A percentile compares a stretch with the other conserved stretches of the same genome.
Evolutionary conservation across 2,888 invertebrate species (phyloP).

Genomic region (Hirtodrosophila alboralis): DNA sequence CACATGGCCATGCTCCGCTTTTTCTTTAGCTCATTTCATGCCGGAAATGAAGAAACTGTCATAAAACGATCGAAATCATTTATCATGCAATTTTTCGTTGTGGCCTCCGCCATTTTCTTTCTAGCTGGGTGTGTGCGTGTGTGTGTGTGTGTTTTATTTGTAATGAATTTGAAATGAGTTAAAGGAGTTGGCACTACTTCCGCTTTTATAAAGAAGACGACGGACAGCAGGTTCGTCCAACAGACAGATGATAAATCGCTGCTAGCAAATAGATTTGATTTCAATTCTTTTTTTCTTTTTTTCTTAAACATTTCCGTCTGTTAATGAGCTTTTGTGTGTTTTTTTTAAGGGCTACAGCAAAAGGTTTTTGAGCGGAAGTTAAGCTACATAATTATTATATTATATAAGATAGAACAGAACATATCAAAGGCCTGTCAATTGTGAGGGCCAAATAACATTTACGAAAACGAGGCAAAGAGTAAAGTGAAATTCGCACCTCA

Average conservation of each 20-base stretch:
- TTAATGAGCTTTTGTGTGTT: constrained; percentile 58
- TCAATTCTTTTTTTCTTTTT: constrained; percentile 53
- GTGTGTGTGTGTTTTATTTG: constrained; percentile 7
- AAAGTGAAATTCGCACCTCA: too few relatives aligned
- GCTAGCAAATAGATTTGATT: constrained; percentile 52
- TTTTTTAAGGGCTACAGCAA: constrained; percentile 11
- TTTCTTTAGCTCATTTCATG: constrained; percentile 68
- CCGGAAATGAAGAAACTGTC: constrained; percentile 83
- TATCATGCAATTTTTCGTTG: constrained; percentile 78
- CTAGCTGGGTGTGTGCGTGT: not conserved
- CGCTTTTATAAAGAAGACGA: constrained; percentile 19
- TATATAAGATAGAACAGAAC: too few relatives aligned
- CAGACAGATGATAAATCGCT: constrained; percentile 42
- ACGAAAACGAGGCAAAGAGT: too few relatives aligned
- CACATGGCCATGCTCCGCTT: constrained; percentile 48
- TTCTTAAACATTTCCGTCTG: constrained; percentile 65
- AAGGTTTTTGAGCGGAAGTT: not conserved
- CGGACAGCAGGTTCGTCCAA: constrained; percentile 23
- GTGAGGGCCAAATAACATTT: too few relatives aligned
- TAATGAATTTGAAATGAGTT: constrained; percentile 57
- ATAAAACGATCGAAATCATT: constrained; percentile 82
- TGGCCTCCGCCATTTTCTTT: constrained; percentile 61
- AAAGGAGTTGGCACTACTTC: constrained; percentile 45
- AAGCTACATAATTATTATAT: too few relatives aligned
- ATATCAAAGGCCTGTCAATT: too few relatives aligned